Evolutionary conservation across 2,113 vertebrate species (phyloP), one percentile per base, ranked within the genome.

Genomic region (Pituophis catenifer): DNA sequence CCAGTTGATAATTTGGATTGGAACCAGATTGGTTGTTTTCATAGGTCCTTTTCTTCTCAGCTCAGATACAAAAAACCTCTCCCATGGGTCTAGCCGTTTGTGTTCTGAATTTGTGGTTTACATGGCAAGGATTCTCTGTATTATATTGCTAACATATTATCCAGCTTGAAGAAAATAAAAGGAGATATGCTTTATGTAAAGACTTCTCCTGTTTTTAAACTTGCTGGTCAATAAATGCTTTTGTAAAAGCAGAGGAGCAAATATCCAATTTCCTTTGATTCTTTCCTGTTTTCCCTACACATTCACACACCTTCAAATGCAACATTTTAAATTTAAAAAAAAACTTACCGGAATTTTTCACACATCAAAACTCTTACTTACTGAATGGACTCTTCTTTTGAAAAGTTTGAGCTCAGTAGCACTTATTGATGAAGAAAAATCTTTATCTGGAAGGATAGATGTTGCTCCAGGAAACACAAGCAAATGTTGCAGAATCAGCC

Each of bases 1-100:
- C 96, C 95, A 97, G 95, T 95, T 97, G 96, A 97, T 96, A 95
- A 97, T 97, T 95, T 97, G 95, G 93, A 97, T 95, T 96, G 95
- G 96, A 97, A 97, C 93, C 94, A 97, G 96, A 97, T 92, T 96
- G 94, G 91, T 98, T 97, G 96, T 96, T 98, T 98, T 97, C 95
- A 94, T 70, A 96, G 97, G 95, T 96, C 96, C 88, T 91, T 96
- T 95, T 96, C 96, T 97, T 97, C 96, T 96, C 97, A 96, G 90
- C 85, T 94, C 88, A 91, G 96, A 97, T 97, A 96, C 97, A 97
- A 97, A 91, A 97, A 97, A 97, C 95, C 91, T 97, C 96, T 97
- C 96, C 96, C 96, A 95, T 96, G 95, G 96, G 96, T 94, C 95
- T 92, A 94, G 94, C 89, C 95, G 95, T 97, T 97, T 97, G 94